These are phyloP conservation scores for Platalea minor DNA, from an alignment of 2,797 vertebrate species.

Conservation along the genomic window DNA sequence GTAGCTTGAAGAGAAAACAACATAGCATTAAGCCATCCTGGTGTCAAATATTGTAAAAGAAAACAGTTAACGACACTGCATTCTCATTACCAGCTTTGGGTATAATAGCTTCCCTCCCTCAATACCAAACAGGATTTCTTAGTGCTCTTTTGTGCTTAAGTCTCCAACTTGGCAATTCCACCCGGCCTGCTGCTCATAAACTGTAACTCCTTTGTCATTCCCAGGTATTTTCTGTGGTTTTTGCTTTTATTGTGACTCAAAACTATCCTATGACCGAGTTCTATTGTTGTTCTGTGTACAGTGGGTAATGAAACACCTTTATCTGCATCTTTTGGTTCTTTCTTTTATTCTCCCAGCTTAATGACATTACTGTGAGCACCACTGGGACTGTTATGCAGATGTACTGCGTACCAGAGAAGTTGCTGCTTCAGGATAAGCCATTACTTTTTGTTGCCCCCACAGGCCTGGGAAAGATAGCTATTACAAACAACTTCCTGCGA, in stretches of 20 bases:
- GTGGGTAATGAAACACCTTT: conserved; percentile 75
- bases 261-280: conserved; percentile 51
- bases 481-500: conserved; percentile 75
- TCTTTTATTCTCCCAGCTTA: conserved; percentile 74
- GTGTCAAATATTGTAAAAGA: conserved; percentile 59
- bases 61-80: conserved; percentile 39
- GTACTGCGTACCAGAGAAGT: conserved; percentile 69
- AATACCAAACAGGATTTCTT: conserved; percentile 26
- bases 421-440: conserved; percentile 79
- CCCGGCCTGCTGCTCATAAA: background rate
- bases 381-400: conserved; percentile 77
- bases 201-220: conserved; percentile 37
- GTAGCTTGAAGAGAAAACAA: conserved; percentile 55
- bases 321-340: conserved; percentile 68
- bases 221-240: conserved; percentile 41
- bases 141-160: conserved; percentile 2
- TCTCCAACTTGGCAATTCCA: background rate
- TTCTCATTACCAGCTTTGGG: conserved; percentile 52
- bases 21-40: conserved; percentile 45
- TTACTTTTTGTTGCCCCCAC: conserved; percentile 80
- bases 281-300: conserved; percentile 63
- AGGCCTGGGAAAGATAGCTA: conserved; percentile 74
- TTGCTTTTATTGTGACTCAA: conserved; percentile 55
- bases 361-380: conserved; percentile 75
- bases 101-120: conserved; percentile 15